phyloP scores from a whole-genome alignment of 2,888 invertebrate species.

The Nomada hirtipes region DNA sequence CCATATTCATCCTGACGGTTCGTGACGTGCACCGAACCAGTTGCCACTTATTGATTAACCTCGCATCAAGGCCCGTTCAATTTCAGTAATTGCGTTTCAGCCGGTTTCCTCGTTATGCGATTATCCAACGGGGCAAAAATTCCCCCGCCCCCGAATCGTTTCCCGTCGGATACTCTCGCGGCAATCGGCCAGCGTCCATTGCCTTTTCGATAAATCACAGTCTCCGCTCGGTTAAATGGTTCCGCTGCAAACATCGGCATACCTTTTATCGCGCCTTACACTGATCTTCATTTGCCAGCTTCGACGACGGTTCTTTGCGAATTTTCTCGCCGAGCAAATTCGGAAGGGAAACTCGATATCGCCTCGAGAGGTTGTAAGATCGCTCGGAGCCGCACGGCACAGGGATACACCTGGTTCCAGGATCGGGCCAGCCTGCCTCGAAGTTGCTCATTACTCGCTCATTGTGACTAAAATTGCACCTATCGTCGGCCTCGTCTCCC shows the following conservation, averaged over 20 bases:
- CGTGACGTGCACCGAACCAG: conserved; percentile 23
- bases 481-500: conserved; percentile 72
- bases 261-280: no score
- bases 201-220: not conserved
- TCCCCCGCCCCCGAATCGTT: conserved; percentile 14
- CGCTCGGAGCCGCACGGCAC: not conserved
- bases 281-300: no score
- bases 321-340: not conserved
- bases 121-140: not conserved
- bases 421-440: conserved; percentile 45
- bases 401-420: not conserved
- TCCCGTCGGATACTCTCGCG: conserved; percentile 41
- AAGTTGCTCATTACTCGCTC: conserved; percentile 80
- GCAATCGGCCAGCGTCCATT: not conserved
- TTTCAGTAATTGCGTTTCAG: conserved; percentile 33
- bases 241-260: no score
- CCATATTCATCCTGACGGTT: conserved; percentile 9
- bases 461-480: conserved; percentile 77
- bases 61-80: conserved; percentile 24
- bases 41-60: conserved; percentile 42
- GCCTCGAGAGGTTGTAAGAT: not conserved
- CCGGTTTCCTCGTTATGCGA: conserved; percentile 15
- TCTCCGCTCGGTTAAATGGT: no score
- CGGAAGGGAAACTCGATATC: not conserved
- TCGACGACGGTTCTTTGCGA: not conserved